Evolutionary conservation across 2,797 vertebrate species (phyloP), one percentile per base, ranked within the genome.

Genomic region (Ctenosaura bakeri): DNA sequence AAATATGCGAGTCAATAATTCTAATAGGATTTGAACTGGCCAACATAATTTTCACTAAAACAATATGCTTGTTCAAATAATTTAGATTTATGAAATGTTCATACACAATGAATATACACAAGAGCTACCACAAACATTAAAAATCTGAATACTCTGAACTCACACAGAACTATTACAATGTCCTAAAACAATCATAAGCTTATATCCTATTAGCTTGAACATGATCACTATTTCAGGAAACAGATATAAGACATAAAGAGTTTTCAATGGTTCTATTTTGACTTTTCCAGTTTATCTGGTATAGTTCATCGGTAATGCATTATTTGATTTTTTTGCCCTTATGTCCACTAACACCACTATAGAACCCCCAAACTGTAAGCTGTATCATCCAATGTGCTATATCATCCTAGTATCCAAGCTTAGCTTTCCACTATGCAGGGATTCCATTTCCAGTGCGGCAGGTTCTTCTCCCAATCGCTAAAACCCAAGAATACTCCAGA

Each of bases 31-130:
- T 2, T 26, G 35, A 84, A 84, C 35, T 62, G 29, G 24, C 0
- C 84, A 86, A 54, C 69, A 42, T 88, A 83, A 77, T 78, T 77
- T 83, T 73, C 66, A 87, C 74, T 42, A 18, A 59, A 71, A 52
- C 35, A 74, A 73, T 56, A 74, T 69, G 26, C 56, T 59, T 22
- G 35, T 46, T 71, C 16, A 52, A 85, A 85, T 69, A 35, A 56
- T n/a, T 81, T 81, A 81, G 6, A n/a, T 16, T 26, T 42, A 82
- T 29, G 52, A 46, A 32, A n/a, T 18, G 4, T 71, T 54, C 22
- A 42, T 29, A 82, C 69, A n/a, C 16, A 88, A 80, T 29, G 10
- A 38, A 62, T 42, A 29, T 26, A 56, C 2, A 32, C 26, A 69
- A 46, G 29, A 69, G 32, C 32, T 4, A 69, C 13, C 29, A 4